These are phyloP conservation scores for Euzetes globulus DNA, from an alignment of 2,888 invertebrate species.

Conservation along the genomic window DNA sequence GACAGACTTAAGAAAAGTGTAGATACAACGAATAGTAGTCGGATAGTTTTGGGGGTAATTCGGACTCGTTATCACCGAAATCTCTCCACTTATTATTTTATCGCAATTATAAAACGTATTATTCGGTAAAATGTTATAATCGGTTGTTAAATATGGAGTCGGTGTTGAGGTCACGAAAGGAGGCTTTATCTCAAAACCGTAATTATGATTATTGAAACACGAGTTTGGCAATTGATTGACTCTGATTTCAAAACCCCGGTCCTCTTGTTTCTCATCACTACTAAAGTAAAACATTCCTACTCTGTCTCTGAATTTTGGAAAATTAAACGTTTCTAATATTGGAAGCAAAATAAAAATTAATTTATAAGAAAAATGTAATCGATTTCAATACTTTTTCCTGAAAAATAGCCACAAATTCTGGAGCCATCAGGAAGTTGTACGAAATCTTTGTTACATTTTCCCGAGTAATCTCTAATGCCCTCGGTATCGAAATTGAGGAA, in stretches of 20 bases:
- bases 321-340: conserved; percentile 38
- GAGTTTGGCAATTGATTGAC: conserved; percentile 40
- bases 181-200: not conserved
- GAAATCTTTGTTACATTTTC: conserved; percentile 40
- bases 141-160: not conserved
- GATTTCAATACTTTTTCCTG: conserved; percentile 37
- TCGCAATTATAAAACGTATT: conserved; percentile 37
- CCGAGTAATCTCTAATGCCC: conserved; percentile 32
- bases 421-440: conserved; percentile 38
- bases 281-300: conserved; percentile 40
- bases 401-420: conserved; percentile 39
- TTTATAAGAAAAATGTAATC: conserved; percentile 24
- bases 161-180: not conserved
- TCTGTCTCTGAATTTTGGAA: conserved; percentile 38
- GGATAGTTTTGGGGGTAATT: conserved; percentile 41
- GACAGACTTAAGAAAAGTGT: conserved; percentile 37
- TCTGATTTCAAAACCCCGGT: conserved; percentile 42
- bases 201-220: conserved; percentile 34
- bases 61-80: conserved; percentile 39
- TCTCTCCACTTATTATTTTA: conserved; percentile 35
- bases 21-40: conserved; percentile 38
- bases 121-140: not conserved
- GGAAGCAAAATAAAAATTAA: not conserved
- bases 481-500: conserved; percentile 40
- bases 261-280: conserved; percentile 41